Evolutionary conservation across 2,888 invertebrate species (phyloP), one percentile per base, ranked within the genome.

Genomic region (Caenorhabditis parvicauda): DNA sequence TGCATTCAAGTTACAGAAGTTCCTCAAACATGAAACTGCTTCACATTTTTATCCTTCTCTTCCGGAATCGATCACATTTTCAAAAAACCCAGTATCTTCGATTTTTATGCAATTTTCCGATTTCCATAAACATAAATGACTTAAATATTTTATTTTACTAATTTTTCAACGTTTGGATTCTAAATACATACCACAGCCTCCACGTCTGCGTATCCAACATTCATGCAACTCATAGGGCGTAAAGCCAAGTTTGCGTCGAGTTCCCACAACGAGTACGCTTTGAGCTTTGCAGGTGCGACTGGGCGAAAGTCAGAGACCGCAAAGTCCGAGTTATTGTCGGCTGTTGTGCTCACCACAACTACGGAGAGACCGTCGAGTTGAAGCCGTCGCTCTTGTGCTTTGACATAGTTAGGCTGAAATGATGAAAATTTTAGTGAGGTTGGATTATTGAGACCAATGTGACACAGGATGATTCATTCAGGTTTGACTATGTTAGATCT

Each of bases 171-270:
- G n/a, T n/a, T n/a, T n/a, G n/a, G n/a, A n/a, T 44, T 25, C 7
- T 9, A 27, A 9, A 27, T 14, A 1, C 49, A 28, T 39, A 49
- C 49, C 4, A 27, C 14, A 6, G 42, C 21, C 14, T 29, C 29
- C 1, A 29, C 5, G 29, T 51, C 51, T 5, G 41, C 24, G 28
- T 9, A 51, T 3, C 49, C 56, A 2, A 75, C 46, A 39, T 77
- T 65, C 19, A 67, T 65, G 27, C 63, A 64, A 24, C 61, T 48
- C 25, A 58, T 50, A 7, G 76, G 69, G 3, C 64, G 59, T 6
- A 77, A 55, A 42, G 55, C 44, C 29, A 77, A 54, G 50, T 74
- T 72, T 27, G 72, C 68, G 37, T 77, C 77, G 44, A 77, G 49
- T 41, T 75, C 75, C 77, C 77, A 77, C n/a, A 76, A 65, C 2